Percentiles rank a stretch among this genome's conserved stretches.
These are phyloP conservation scores for Babylonia areolata DNA, from an alignment of 1,140 invertebrate species.

Conservation along the genomic window DNA sequence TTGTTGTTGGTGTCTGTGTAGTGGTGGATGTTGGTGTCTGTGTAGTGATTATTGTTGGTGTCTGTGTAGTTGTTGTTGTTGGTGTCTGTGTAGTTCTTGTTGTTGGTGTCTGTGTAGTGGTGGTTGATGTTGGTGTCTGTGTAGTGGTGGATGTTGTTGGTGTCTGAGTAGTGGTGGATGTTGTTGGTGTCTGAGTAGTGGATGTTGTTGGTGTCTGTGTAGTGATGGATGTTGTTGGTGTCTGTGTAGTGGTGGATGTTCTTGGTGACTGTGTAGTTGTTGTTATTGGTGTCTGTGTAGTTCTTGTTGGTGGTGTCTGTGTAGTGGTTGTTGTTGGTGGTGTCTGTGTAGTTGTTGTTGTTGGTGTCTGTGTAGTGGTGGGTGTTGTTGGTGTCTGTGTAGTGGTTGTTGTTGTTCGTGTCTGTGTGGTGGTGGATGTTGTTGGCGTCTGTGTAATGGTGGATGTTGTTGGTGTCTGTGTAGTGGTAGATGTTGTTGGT, in stretches of 20 bases:
- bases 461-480: constrained; percentile 15
- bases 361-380: not conserved
- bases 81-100: no score
- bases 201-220: no score
- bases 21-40: not conserved
- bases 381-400: constrained; percentile 19
- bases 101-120: not conserved
- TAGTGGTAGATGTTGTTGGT: constrained; percentile 21
- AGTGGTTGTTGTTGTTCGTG: not conserved
- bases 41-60: not conserved
- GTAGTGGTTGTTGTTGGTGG: no score
- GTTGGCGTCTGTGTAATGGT: not conserved
- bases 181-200: no score
- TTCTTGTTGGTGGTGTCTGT: not conserved
- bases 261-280: not conserved
- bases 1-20: constrained; percentile 18
- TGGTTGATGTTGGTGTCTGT: not conserved
- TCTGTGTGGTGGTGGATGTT: not conserved
- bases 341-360: not conserved
- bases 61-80: not conserved
- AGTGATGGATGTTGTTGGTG: no score
- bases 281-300: not conserved
- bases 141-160: not conserved
- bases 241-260: not conserved
- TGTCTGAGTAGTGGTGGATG: no score